Conservation (phyloP, 2,888 invertebrate species). For the Physocephala rufipes region DNA sequence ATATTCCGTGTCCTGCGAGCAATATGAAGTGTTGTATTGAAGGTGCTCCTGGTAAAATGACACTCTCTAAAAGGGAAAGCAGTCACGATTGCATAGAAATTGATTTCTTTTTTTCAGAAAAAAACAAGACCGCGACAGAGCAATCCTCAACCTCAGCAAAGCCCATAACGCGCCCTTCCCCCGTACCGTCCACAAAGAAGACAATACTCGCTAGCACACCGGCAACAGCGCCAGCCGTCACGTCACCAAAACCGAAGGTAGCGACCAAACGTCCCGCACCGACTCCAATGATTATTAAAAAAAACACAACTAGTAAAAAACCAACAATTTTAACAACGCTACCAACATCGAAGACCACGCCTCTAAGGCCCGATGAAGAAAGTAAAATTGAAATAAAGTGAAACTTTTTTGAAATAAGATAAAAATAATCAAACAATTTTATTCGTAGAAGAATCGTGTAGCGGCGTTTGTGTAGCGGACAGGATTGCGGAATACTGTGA, state of each 20-base stretch:
- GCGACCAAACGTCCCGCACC: conserved; percentile 48
- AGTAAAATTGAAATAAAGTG: conserved; percentile 50
- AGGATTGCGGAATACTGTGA: conserved; percentile 87
- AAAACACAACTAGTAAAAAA: conserved; percentile 54
- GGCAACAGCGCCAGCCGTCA: conserved; percentile 43
- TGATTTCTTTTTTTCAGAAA: conserved; percentile 15
- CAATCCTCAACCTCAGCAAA: conserved; percentile 51
- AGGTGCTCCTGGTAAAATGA: conserved; percentile 71
- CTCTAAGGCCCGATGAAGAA: conserved; percentile 45
- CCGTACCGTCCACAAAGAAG: conserved; percentile 51
- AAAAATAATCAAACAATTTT: not conserved
- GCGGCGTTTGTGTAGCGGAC: conserved; percentile 85
- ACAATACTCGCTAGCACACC: conserved; percentile 43
- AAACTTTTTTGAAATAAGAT: not conserved
- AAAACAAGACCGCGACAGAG: conserved; percentile 9
- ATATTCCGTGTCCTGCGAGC: conserved; percentile 80
- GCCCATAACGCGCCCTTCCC: conserved; percentile 56
- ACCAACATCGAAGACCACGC: conserved; percentile 49
- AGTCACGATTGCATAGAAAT: not conserved
- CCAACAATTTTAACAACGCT: conserved; percentile 46
- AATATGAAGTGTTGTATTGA: conserved; percentile 88
- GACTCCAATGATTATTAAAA: conserved; percentile 51
- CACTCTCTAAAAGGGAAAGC: conserved; percentile 35
- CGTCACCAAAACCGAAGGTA: conserved; percentile 53
- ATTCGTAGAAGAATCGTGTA: conserved; percentile 67